These are phyloP conservation scores for Stenopsyche tienmushanensis DNA, from an alignment of 1,140 invertebrate genomes.

Conservation along the genomic window DNA sequence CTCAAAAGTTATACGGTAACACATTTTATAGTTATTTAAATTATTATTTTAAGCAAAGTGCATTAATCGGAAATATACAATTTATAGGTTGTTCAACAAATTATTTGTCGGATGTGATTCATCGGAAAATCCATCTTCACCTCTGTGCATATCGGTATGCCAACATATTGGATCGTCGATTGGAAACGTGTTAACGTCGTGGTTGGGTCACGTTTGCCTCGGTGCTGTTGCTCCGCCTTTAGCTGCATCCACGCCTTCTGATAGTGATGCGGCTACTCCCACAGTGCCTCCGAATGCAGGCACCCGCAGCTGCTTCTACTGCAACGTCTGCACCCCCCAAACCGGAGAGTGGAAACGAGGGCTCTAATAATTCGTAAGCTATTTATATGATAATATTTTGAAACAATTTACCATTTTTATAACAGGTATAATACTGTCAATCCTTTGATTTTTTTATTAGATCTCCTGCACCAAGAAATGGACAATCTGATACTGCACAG, in stretches of 20 bases:
- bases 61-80: neutral
- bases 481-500: slow-evolving; percentile 49
- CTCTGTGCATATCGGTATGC: slow-evolving; percentile 46
- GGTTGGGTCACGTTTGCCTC: slow-evolving; percentile 25
- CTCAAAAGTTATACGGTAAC: slow-evolving; percentile 64
- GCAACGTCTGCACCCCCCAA: slow-evolving; percentile 21
- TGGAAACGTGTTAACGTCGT: slow-evolving; percentile 45
- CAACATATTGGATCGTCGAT: slow-evolving; percentile 42
- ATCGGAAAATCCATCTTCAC: slow-evolving; percentile 45
- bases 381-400: neutral
- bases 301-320: slow-evolving; percentile 46
- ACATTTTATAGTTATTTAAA: slow-evolving; percentile 4
- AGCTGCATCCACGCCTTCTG: slow-evolving; percentile 42
- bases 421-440: neutral
- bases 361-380: slow-evolving; percentile 32
- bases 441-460: slow-evolving; percentile 43
- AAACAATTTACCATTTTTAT: neutral
- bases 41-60: neutral
- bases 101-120: slow-evolving; percentile 51
- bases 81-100: slow-evolving; percentile 50
- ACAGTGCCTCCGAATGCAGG: slow-evolving; percentile 31
- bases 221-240: slow-evolving; percentile 45
- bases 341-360: slow-evolving; percentile 18
- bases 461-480: slow-evolving; percentile 48
- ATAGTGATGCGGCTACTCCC: slow-evolving; percentile 41